Evolutionary conservation across 2,888 invertebrate genomes (phyloP).

Genomic region (Eupithecia inturbata): DNA sequence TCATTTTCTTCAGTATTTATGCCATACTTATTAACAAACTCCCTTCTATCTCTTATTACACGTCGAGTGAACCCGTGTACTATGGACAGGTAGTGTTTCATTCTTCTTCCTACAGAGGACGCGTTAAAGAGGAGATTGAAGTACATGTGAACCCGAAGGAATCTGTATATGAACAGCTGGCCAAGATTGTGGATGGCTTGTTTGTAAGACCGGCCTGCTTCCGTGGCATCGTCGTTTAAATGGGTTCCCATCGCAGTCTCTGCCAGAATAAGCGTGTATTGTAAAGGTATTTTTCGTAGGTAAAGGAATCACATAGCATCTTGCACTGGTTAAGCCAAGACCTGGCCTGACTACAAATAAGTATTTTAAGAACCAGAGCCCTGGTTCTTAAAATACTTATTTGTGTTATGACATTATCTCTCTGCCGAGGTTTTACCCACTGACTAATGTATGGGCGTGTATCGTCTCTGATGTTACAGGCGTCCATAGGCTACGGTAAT

Average conservation of each 20-base stretch:
- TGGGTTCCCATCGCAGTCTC: constrained; percentile 88
- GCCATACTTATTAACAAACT: constrained; percentile 44
- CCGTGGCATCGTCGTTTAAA: constrained; percentile 72
- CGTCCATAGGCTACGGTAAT: background rate
- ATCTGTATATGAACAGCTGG: constrained; percentile 60
- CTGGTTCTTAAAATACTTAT: background rate
- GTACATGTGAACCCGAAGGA: constrained; percentile 84
- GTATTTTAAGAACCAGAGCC: no score
- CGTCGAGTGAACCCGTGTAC: constrained; percentile 71
- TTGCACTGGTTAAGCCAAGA: background rate
- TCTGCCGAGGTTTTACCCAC: background rate
- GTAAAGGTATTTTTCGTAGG: background rate
- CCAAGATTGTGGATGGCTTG: constrained; percentile 79
- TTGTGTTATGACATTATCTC: background rate
- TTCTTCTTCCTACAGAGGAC: constrained; percentile 75
- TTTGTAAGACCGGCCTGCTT: constrained; percentile 80
- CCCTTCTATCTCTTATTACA: constrained; percentile 64
- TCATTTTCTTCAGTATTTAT: constrained; percentile 37
- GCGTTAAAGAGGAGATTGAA: constrained; percentile 79
- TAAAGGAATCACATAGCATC: background rate
- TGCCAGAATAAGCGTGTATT: constrained; percentile 46
- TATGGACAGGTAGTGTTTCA: constrained; percentile 64
- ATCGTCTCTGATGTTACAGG: no score
- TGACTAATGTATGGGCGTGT: no score
- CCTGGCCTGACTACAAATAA: no score